phyloP scores from a whole-genome alignment of 2,797 vertebrate species.

The Clarias laeviceps region DNA sequence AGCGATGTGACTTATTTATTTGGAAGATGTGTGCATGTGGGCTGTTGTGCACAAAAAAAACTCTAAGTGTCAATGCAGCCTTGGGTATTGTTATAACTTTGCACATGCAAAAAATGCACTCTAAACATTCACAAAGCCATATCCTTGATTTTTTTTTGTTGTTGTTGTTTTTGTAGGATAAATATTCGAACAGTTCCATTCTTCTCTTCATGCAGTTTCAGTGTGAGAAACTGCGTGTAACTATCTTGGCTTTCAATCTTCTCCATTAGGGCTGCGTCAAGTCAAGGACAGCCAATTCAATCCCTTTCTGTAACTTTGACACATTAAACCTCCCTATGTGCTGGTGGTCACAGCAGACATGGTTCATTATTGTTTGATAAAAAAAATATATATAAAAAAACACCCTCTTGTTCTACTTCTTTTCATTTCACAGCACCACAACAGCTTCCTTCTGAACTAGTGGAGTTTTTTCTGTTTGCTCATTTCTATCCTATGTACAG shows the following conservation, averaged over 20 bases:
- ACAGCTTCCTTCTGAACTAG: not conserved
- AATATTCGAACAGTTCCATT: not conserved
- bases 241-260: not conserved
- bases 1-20: not conserved
- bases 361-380: not conserved
- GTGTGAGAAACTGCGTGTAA: not conserved
- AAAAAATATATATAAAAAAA: not conserved
- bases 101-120: not conserved
- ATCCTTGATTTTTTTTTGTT: not conserved
- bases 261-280: not conserved
- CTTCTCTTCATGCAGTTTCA: not conserved
- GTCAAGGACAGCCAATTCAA: slow-evolving; percentile 15
- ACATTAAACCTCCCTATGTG: not conserved
- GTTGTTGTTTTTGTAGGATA: not conserved
- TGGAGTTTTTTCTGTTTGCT: not conserved
- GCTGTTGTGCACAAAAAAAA: not conserved
- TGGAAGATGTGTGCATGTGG: not conserved
- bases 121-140: not conserved
- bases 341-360: not conserved
- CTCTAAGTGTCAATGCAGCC: not conserved
- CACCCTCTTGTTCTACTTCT: not conserved
- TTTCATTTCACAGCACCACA: not conserved
- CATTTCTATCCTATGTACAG: too few relatives aligned
- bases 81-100: not conserved
- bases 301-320: not conserved